Base-by-base conservation (phyloP, 1,140 invertebrate genomes). In the Halesus radiatus region DNA sequence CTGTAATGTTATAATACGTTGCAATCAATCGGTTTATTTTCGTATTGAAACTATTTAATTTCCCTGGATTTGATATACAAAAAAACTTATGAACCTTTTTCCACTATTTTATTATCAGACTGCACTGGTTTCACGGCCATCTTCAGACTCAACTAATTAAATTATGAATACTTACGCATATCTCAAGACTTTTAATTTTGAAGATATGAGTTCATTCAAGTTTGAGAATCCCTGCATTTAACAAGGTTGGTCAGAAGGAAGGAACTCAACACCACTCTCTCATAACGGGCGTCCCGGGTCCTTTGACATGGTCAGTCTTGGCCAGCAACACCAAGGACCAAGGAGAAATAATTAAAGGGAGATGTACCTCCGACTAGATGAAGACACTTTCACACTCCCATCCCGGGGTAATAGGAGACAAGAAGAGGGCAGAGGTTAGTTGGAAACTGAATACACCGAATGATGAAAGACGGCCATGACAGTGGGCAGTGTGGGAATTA, bases 251-350 rank as follows among this genome's bases (percentile, higher is more conserved):
- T 54, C 70, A 26, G 15, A 74, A 82, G 79, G 56, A 29, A 54
- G 81, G 70, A 78, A 83, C 76, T 54, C 58, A 78, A 83, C 79
- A 80, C 81, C 79, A 16, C 75, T 64, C 56, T 73, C 72, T 70
- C 20, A 64, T 80, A 78, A 76, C 53, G 62, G 54, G 54, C 56
- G 53, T 66, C 58, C 81, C 23, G 81, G 45, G 58, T 50, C 81
- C 81, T 83, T 83, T 83, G 81, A 83, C 76, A 83, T 80, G 81
- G 81, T 83, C 81, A 83, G 77, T 83, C 81, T 83, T 80, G 81
- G 78, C 53, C 75, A 37, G 68, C 54, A 75, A 26, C 75, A 52
- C 78, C 75, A 68, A 83, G 81, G 66, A 78, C 77, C 58, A 80
- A 62, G 37, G 68, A 62, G 37, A 64, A 73, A 80, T 83, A 80